Evolutionary conservation across 2,113 vertebrate species (phyloP).

Genomic region (Taurulus bubalis): DNA sequence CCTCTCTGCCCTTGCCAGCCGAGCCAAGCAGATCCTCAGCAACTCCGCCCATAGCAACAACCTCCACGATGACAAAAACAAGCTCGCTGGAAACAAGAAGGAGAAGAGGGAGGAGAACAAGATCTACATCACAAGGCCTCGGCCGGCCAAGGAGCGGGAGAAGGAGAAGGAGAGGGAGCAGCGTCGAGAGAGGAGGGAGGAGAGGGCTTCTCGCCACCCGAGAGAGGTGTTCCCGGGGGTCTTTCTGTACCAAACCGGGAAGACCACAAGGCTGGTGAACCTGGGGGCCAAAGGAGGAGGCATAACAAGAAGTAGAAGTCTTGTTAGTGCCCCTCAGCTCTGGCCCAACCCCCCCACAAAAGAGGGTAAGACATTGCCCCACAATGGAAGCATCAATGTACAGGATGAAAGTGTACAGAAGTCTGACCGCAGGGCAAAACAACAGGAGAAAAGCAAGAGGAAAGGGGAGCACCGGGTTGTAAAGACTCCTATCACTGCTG

Average conservation of each 20-base stretch:
- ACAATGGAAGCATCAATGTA: constrained; percentile 74
- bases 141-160: constrained; percentile 79
- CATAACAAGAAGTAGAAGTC: constrained; percentile 55
- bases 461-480: constrained; percentile 29
- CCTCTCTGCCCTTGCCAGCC: constrained; percentile 82
- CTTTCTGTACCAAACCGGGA: constrained; percentile 88
- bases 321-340: constrained; percentile 75
- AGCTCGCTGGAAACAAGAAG: constrained; percentile 59
- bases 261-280: constrained; percentile 84
- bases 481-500: constrained; percentile 30
- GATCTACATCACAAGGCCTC: constrained; percentile 93
- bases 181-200: constrained; percentile 69
- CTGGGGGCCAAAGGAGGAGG: constrained; percentile 78
- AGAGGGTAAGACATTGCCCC: constrained; percentile 64
- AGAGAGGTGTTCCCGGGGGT: constrained; percentile 87
- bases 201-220: constrained; percentile 73
- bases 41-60: constrained; percentile 79
- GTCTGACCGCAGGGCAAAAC: constrained; percentile 62
- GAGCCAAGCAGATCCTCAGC: constrained; percentile 81
- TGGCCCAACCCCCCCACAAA: constrained; percentile 74
- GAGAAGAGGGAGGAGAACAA: constrained; percentile 84
- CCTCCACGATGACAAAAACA: constrained; percentile 43
- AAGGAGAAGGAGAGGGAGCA: constrained; percentile 67
- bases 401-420: constrained; percentile 64
- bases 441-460: constrained; percentile 49